Evolutionary conservation across 2,113 vertebrate species (phyloP).

Genomic region (Physeter macrocephalus): DNA sequence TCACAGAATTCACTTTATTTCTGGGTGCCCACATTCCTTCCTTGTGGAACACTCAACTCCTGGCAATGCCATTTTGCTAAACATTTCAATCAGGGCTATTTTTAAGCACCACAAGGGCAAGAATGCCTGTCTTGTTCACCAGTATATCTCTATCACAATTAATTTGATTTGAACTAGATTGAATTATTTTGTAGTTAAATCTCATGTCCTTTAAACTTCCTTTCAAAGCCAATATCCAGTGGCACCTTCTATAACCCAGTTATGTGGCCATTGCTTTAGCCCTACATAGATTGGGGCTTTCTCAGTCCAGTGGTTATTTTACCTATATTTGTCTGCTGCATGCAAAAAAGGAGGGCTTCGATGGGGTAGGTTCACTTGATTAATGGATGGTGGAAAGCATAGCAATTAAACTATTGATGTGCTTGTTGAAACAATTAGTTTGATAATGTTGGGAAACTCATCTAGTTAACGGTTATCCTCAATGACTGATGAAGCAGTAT

Average conservation of each 20-base stretch:
- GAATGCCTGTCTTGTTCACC: neutral
- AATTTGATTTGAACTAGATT: neutral
- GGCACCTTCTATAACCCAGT: neutral
- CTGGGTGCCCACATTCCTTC: neutral
- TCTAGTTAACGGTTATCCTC: neutral
- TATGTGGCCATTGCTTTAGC: neutral
- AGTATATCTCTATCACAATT: neutral
- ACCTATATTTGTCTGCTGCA: neutral
- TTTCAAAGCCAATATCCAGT: neutral
- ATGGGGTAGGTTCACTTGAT: neutral
- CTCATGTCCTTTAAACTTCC: neutral
- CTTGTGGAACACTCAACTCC: neutral
- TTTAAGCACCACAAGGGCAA: neutral
- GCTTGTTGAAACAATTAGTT: neutral
- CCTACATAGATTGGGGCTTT: neutral
- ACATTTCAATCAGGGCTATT: neutral
- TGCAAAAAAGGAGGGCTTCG: neutral
- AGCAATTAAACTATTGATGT: neutral
- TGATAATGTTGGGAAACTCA: neutral
- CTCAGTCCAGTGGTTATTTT: neutral
- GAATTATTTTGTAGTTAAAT: neutral
- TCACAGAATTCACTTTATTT: neutral
- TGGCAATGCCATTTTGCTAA: neutral
- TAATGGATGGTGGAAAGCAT: neutral
- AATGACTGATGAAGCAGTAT: neutral